Evolutionary conservation across 2,113 vertebrate species (phyloP).

Genomic region (Meleagris gallopavo): DNA sequence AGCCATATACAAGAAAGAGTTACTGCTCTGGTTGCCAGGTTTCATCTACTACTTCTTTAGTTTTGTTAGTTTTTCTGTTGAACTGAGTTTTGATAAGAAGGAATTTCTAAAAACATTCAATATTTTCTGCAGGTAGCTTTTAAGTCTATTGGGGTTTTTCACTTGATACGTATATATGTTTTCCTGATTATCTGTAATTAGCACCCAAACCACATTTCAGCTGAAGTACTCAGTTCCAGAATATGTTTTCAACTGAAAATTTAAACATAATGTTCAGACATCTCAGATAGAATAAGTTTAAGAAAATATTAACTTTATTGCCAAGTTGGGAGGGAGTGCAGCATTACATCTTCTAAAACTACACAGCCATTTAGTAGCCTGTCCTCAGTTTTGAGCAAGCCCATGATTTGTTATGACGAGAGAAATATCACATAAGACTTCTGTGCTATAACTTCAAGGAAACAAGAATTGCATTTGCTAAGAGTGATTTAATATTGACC

Average conservation of each 20-base stretch:
- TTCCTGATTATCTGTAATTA: not conserved
- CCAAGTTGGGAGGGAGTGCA: too few relatives aligned
- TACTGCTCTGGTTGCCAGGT: not conserved
- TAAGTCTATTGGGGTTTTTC: not conserved
- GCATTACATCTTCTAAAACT: not conserved
- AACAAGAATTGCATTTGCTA: not conserved
- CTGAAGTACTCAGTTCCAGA: not conserved
- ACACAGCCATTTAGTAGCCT: not conserved
- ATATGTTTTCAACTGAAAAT: not conserved
- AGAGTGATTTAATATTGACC: not conserved
- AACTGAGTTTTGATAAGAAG: not conserved
- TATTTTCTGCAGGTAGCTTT: not conserved
- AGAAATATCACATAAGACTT: not conserved
- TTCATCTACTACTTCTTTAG: not conserved
- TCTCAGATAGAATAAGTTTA: not conserved
- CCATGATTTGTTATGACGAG: not conserved
- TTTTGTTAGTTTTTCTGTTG: not conserved
- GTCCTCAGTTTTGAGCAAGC: not conserved
- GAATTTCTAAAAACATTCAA: fast-evolving
- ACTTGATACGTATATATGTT: not conserved
- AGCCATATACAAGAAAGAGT: not conserved
- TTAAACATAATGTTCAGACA: not conserved
- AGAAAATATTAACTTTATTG: not conserved
- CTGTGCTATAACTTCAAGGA: not conserved
- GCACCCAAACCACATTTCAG: not conserved